These are phyloP conservation scores for Eupithecia insigniata DNA, from an alignment of 2,888 invertebrate genomes.

Conservation along the genomic window DNA sequence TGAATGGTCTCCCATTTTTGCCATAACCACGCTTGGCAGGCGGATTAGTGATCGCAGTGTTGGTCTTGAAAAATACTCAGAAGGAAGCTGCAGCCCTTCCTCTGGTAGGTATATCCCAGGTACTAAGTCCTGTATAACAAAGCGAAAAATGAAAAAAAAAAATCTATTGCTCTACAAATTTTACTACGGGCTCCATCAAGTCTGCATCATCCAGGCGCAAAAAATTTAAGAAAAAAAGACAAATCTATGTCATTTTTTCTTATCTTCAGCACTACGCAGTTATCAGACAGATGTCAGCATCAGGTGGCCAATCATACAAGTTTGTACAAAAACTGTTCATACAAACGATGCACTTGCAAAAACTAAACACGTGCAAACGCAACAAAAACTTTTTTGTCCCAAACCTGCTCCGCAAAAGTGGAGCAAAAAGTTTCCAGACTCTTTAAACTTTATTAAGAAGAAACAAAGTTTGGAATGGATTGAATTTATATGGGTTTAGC, in stretches of 20 bases:
- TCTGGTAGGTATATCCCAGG: not conserved
- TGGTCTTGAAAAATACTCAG: no score
- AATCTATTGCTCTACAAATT: slow-evolving; percentile 2
- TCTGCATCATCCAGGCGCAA: slow-evolving; percentile 3
- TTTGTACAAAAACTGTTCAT: slow-evolving; percentile 38
- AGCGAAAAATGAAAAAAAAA: not conserved
- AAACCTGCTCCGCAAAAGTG: slow-evolving; percentile 49
- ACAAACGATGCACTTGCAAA: slow-evolving; percentile 44
- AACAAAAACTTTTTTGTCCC: slow-evolving; percentile 54
- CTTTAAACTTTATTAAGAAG: slow-evolving; percentile 7
- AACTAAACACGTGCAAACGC: slow-evolving; percentile 56
- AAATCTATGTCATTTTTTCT: slow-evolving; percentile 13
- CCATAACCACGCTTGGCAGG: no score
- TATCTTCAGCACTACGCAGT: not conserved
- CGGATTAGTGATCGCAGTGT: no score
- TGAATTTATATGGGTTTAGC: not conserved
- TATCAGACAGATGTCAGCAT: slow-evolving; percentile 28
- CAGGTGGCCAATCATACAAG: slow-evolving; percentile 39
- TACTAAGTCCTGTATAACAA: not conserved
- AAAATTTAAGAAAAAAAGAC: not conserved
- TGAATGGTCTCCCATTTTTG: no score
- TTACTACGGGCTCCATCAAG: not conserved
- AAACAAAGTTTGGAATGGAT: slow-evolving; percentile 28
- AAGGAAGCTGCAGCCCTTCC: no score
- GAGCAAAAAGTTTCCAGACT: slow-evolving; percentile 46